Percentiles rank a stretch among this genome's conserved stretches.
These are phyloP conservation scores for Saguinus imperator DNA, from an alignment of 2,113 vertebrate genomes.

Conservation along the genomic window DNA sequence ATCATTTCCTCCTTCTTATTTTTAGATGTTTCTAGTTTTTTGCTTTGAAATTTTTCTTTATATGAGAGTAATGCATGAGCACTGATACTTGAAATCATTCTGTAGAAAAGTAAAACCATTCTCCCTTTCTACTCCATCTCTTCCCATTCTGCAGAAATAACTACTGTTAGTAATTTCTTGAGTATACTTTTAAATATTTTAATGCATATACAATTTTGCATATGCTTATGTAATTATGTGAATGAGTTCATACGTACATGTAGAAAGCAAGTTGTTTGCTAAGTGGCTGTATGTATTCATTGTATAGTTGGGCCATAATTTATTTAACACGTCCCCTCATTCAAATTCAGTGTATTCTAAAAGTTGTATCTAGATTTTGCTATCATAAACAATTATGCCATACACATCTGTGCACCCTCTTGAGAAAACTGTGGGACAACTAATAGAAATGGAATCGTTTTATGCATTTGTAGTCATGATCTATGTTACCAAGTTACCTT, in stretches of 20 bases:
- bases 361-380: neutral
- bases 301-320: neutral
- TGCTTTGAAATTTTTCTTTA: neutral
- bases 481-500: neutral
- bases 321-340: neutral
- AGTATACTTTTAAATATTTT: neutral
- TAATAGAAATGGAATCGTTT: neutral
- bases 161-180: neutral
- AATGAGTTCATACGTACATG: neutral
- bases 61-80: neutral
- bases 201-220: neutral
- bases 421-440: neutral
- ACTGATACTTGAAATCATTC: neutral
- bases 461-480: neutral
- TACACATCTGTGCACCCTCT: neutral
- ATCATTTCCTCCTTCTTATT: neutral
- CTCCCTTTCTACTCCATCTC: neutral
- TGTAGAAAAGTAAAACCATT: neutral
- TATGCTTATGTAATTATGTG: neutral
- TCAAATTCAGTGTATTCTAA: neutral
- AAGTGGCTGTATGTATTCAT: neutral
- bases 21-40: conserved; percentile 22
- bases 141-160: neutral
- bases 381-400: neutral
- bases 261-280: conserved; percentile 6